phyloP scores from a whole-genome alignment of 2,888 invertebrate genomes.

The Lasioglossum calceatum region DNA sequence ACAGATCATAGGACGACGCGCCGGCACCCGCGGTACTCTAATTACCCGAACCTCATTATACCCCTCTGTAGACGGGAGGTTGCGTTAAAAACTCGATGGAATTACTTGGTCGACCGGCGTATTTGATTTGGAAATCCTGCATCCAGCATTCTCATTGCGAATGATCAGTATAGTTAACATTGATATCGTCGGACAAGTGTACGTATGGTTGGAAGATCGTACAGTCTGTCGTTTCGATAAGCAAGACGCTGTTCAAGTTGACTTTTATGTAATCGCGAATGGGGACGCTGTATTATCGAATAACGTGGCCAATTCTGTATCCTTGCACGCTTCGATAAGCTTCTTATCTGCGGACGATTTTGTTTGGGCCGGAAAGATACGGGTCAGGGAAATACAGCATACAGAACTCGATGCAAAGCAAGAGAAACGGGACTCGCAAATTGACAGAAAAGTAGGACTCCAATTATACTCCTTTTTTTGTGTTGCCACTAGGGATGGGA shows the following conservation, averaged over 20 bases:
- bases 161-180: background rate
- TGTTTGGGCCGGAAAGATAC: background rate
- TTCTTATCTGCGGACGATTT: background rate
- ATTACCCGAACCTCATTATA: conserved; percentile 26
- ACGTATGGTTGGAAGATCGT: background rate
- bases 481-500: background rate
- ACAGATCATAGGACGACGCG: conserved; percentile 34
- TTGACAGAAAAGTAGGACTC: background rate
- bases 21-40: conserved; percentile 12
- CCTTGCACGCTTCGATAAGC: background rate
- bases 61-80: background rate
- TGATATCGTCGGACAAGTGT: background rate
- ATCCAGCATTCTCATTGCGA: background rate
- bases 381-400: background rate
- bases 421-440: background rate
- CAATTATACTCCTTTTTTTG: background rate
- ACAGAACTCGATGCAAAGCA: background rate
- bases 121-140: background rate
- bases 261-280: conserved; percentile 14
- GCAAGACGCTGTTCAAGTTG: background rate
- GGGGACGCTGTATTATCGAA: background rate
- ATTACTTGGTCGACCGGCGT: background rate
- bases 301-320: conserved; percentile 1
- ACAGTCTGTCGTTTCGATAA: background rate
- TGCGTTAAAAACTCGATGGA: background rate